Evolutionary conservation across 2,888 invertebrate genomes (phyloP).

Genomic region (Drosophila siamana): DNA sequence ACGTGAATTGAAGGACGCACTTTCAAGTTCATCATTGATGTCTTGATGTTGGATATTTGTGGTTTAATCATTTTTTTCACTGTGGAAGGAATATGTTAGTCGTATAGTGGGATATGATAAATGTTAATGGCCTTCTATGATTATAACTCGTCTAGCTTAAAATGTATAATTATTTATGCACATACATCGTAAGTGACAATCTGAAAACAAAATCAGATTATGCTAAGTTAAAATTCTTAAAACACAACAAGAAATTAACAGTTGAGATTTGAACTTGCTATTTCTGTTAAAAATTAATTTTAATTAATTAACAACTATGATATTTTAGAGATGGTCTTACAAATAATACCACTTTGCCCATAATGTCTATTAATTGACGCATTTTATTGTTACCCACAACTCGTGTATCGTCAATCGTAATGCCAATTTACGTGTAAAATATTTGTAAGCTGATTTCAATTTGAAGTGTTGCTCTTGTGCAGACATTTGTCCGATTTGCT

Average conservation of each 20-base stretch:
- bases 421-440: constrained; percentile 50
- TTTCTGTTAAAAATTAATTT: neutral
- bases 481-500: constrained; percentile 47
- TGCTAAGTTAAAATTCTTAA: too few relatives aligned
- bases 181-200: too few relatives aligned
- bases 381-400: constrained; percentile 19
- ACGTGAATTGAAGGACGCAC: neutral
- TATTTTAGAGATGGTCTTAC: neutral
- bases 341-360: neutral
- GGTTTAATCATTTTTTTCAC: neutral
- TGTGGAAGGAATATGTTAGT: neutral
- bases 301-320: neutral
- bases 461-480: constrained; percentile 39
- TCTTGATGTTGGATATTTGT: neutral
- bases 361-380: constrained; percentile 14
- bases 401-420: constrained; percentile 34
- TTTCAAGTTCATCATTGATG: neutral
- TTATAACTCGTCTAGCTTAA: too few relatives aligned
- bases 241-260: too few relatives aligned
- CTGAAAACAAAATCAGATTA: too few relatives aligned
- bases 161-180: too few relatives aligned
- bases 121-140: too few relatives aligned
- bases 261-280: too few relatives aligned
- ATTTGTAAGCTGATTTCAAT: constrained; percentile 59
- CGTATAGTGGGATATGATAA: neutral